Conservation (phyloP, 1,140 invertebrate species). For the Gryllus bimaculatus region DNA sequence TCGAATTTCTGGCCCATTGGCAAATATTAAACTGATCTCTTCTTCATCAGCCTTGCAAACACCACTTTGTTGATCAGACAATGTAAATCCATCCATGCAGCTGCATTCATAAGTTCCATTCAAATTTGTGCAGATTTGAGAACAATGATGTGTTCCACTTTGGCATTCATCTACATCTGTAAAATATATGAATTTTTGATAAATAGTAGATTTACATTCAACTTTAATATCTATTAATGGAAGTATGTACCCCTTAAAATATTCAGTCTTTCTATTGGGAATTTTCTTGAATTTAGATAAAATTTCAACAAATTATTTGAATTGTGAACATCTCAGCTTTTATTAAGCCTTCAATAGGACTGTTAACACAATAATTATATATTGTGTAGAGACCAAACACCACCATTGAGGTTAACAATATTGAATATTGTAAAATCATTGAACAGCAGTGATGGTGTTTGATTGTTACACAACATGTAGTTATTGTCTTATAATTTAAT, state of each 20-base stretch:
- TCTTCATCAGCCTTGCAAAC: conserved; percentile 61
- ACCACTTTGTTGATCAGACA: conserved; percentile 66
- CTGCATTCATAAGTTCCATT: conserved; percentile 85
- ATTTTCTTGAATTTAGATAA: too few species aligned
- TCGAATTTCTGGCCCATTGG: conserved; percentile 80
- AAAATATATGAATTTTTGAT: not conserved
- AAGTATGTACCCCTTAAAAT: not conserved
- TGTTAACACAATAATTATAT: too few species aligned
- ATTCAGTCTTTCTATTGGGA: too few species aligned
- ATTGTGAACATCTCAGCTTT: too few species aligned
- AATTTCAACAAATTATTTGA: too few species aligned
- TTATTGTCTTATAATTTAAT: too few species aligned
- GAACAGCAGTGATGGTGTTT: too few species aligned
- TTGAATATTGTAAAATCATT: too few species aligned
- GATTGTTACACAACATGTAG: too few species aligned
- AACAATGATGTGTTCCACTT: conserved; percentile 74
- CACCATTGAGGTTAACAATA: too few species aligned
- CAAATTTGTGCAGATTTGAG: conserved; percentile 84
- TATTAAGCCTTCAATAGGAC: too few species aligned
- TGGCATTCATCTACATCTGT: conserved; percentile 87
- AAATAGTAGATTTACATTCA: not conserved
- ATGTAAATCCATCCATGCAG: conserved; percentile 72
- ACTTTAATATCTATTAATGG: not conserved
- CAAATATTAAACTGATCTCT: conserved; percentile 44
- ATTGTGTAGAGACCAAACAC: too few species aligned